These are phyloP conservation scores for Buphagus erythrorhynchus DNA, from an alignment of 2,797 vertebrate species.

Conservation along the genomic window DNA sequence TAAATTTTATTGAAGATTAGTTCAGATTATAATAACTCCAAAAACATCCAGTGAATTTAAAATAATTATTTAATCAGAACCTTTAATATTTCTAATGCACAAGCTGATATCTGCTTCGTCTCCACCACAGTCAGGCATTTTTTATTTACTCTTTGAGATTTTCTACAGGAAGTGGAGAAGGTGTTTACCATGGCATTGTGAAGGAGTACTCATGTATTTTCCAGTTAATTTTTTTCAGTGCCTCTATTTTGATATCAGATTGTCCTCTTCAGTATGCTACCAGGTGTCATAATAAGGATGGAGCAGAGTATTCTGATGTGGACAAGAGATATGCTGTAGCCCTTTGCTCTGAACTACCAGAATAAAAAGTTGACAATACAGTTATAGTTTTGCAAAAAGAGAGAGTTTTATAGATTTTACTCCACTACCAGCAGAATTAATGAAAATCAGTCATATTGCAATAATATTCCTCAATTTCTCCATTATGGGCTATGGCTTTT, in stretches of 20 bases:
- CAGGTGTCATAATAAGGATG: not conserved
- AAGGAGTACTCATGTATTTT: not conserved
- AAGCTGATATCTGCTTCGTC: not conserved
- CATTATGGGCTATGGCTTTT: not conserved
- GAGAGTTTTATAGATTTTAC: not conserved
- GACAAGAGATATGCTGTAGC: not conserved
- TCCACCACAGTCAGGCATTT: not conserved
- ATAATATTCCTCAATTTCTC: not conserved
- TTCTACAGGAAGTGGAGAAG: not conserved
- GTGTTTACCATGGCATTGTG: not conserved
- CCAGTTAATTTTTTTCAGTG: not conserved
- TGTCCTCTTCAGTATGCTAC: accelerated
- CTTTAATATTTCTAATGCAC: not conserved
- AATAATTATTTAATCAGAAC: not conserved
- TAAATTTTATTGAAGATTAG: not conserved
- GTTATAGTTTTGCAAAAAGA: not conserved
- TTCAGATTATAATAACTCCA: not conserved
- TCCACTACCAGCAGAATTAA: not conserved
- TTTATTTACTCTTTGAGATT: not conserved
- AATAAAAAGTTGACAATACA: not conserved
- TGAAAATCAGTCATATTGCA: not conserved
- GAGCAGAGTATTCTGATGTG: not conserved
- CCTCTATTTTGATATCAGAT: not conserved
- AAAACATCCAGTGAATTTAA: not conserved
- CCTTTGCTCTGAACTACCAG: not conserved